Evolutionary conservation across 2,888 invertebrate genomes (phyloP).

Genomic region (Scaptomyza polygonia): DNA sequence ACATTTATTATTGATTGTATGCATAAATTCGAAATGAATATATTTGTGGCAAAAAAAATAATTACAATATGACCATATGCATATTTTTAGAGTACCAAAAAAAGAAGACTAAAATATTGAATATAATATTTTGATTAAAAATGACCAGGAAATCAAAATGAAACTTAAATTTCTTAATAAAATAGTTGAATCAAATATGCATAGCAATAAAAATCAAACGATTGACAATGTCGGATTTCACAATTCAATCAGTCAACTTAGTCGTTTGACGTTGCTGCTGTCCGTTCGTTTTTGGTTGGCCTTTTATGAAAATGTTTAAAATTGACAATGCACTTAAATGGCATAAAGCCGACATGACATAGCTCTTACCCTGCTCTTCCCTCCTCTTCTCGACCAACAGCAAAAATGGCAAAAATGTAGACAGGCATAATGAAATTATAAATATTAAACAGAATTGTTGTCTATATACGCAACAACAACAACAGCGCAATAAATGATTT

Average conservation of each 20-base stretch:
- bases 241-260: constrained; percentile 60
- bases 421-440: constrained; percentile 57
- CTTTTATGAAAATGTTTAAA: constrained; percentile 41
- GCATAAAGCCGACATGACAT: constrained; percentile 30
- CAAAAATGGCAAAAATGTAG: constrained; percentile 36
- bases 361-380: not conserved
- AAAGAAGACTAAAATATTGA: too few relatives aligned
- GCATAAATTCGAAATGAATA: not conserved
- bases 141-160: not conserved
- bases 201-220: constrained; percentile 6
- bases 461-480: constrained; percentile 46
- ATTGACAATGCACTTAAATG: constrained; percentile 54
- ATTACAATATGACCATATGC: too few relatives aligned
- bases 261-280: constrained; percentile 5
- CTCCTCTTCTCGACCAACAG: not conserved
- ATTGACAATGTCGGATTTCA: constrained; percentile 38
- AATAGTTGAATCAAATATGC: not conserved
- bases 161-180: too few relatives aligned
- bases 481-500: constrained; percentile 29
- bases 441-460: constrained; percentile 50
- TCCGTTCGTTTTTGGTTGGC: constrained; percentile 35
- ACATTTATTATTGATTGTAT: not conserved
- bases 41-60: too few relatives aligned
- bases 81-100: too few relatives aligned
- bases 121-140: not conserved